phyloP scores from a whole-genome alignment of 1,140 invertebrate genomes.

The Ladona fulva region DNA sequence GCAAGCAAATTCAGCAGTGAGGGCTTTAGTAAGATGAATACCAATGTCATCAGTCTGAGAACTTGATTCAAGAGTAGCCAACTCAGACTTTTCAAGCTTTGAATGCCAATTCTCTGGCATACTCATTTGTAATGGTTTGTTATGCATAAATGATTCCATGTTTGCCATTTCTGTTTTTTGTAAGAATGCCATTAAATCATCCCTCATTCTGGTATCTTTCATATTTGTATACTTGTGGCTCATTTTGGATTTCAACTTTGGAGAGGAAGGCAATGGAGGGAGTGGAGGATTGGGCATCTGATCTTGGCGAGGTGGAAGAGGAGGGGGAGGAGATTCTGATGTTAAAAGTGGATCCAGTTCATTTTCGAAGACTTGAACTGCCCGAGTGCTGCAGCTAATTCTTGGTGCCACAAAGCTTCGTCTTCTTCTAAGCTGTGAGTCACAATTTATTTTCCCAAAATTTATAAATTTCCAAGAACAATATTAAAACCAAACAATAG shows the following conservation, averaged over 20 bases:
- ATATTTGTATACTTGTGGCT: background rate
- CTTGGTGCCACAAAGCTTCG: background rate
- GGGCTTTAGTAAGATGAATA: no score
- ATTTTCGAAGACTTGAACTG: background rate
- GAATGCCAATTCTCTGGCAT: no score
- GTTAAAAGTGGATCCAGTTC: background rate
- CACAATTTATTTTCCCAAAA: background rate
- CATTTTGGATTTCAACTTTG: background rate
- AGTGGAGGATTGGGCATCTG: background rate
- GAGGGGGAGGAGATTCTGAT: background rate
- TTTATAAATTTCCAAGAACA: no score
- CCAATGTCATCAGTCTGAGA: no score
- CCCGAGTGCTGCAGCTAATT: background rate
- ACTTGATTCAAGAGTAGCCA: no score
- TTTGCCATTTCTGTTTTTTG: no score
- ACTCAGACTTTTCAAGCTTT: no score
- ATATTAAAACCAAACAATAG: no score
- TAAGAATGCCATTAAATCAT: no score
- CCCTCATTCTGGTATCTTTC: background rate
- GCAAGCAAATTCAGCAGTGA: no score
- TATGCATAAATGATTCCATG: no score
- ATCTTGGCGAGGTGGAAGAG: background rate
- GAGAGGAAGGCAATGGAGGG: background rate
- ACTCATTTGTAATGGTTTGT: no score
- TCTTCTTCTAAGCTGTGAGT: background rate